A percentile compares a stretch with the other conserved stretches of the same genome.
Evolutionary conservation across 2,888 invertebrate genomes (phyloP).

Genomic region (Drosophila mimica): DNA sequence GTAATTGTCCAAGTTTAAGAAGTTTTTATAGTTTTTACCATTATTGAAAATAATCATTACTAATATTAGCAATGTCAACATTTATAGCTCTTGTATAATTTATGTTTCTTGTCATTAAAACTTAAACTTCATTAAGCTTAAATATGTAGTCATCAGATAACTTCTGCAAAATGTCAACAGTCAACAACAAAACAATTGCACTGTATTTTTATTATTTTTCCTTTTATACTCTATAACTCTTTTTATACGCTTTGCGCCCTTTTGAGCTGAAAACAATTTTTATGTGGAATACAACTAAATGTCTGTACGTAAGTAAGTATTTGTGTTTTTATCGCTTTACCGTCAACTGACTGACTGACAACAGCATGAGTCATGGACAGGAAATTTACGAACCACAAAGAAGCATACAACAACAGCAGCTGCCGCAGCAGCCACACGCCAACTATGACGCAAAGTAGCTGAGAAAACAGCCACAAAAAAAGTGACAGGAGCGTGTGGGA

Average conservation of each 20-base stretch:
- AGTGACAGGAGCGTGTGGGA: constrained; percentile 27
- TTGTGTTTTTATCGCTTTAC: constrained; percentile 63
- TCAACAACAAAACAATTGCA: constrained; percentile 36
- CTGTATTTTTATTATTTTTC: constrained; percentile 26
- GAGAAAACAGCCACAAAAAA: constrained; percentile 37
- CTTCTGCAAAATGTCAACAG: constrained; percentile 29
- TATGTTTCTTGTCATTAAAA: constrained; percentile 17
- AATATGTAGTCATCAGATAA: constrained; percentile 40
- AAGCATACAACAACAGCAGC: constrained; percentile 44
- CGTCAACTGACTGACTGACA: constrained; percentile 51
- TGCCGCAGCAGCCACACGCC: constrained; percentile 44
- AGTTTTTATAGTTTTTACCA: background rate
- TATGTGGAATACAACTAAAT: constrained; percentile 33
- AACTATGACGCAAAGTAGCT: constrained; percentile 47
- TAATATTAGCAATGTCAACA: background rate
- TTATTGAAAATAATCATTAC: background rate
- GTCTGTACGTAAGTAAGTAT: constrained; percentile 30
- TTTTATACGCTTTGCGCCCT: constrained; percentile 32
- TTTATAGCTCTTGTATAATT: constrained; percentile 6
- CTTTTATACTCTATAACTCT: constrained; percentile 25
- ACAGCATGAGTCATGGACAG: constrained; percentile 69
- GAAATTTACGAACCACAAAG: constrained; percentile 67
- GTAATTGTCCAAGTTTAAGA: background rate
- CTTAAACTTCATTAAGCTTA: constrained; percentile 21
- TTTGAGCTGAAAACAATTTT: constrained; percentile 55